These are phyloP conservation scores for Hemiscyllium ocellatum DNA, from an alignment of 2,113 vertebrate species.

Conservation along the genomic window DNA sequence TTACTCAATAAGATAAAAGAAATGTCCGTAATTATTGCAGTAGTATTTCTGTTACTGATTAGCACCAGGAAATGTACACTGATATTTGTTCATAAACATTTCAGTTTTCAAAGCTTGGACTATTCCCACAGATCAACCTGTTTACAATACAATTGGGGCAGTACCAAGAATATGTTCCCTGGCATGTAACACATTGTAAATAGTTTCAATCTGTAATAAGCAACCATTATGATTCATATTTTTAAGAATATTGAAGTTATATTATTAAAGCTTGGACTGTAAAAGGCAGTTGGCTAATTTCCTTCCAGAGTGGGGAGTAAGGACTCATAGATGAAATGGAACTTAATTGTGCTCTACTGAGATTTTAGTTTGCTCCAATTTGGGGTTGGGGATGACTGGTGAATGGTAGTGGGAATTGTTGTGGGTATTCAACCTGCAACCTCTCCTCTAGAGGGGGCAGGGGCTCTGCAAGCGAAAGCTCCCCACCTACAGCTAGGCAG, in stretches of 20 bases:
- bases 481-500: neutral
- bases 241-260: neutral
- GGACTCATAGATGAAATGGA: neutral
- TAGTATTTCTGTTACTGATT: neutral
- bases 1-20: neutral
- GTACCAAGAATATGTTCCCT: neutral
- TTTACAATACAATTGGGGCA: neutral
- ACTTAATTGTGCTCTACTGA: neutral
- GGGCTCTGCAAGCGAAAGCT: neutral
- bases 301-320: neutral
- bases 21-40: neutral
- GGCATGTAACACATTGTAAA: neutral
- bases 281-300: neutral
- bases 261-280: neutral
- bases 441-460: neutral
- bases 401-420: neutral
- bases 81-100: conserved; percentile 19
- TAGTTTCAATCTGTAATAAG: conserved; percentile 2
- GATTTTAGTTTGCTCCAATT: neutral
- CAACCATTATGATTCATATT: neutral
- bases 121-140: conserved; percentile 4
- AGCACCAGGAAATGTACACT: conserved; percentile 7
- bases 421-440: neutral
- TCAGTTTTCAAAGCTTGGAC: conserved; percentile 19
- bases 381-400: neutral